These are phyloP conservation scores for Ganaspis brasiliensis DNA, from an alignment of 2,888 invertebrate species.

Conservation along the genomic window DNA sequence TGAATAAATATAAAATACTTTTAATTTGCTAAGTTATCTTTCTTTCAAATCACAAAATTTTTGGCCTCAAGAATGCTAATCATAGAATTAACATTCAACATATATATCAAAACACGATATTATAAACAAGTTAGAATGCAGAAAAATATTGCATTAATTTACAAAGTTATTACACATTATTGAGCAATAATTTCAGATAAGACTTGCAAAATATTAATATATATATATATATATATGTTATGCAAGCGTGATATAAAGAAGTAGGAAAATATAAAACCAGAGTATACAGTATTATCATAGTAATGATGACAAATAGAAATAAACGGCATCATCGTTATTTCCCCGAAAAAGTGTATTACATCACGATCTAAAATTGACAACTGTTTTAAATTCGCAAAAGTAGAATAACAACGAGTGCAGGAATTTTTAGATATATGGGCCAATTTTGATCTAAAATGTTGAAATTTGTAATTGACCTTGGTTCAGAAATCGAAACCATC, in stretches of 20 bases:
- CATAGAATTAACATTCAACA: too few species aligned
- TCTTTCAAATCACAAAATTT: too few species aligned
- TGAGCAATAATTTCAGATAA: neutral
- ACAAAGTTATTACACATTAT: neutral
- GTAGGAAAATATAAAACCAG: neutral
- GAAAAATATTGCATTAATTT: neutral
- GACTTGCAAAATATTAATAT: neutral
- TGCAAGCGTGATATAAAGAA: slow-evolving; percentile 2
- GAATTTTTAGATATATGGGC: neutral
- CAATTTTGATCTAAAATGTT: neutral
- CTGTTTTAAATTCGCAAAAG: slow-evolving; percentile 6
- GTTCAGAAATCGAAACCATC: slow-evolving; percentile 60
- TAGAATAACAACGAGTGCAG: neutral
- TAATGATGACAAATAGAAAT: neutral
- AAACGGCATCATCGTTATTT: neutral
- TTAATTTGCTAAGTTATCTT: too few species aligned
- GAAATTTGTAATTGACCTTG: slow-evolving; percentile 9
- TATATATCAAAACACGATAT: too few species aligned
- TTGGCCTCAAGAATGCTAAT: too few species aligned
- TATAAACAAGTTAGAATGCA: neutral
- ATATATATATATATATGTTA: neutral
- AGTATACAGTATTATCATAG: too few species aligned
- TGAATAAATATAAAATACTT: too few species aligned
- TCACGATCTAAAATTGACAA: slow-evolving; percentile 9
- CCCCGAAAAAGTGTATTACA: slow-evolving; percentile 1